Conservation (phyloP, 2,113 vertebrate species). For the Mesoclemmys tuberculata region DNA sequence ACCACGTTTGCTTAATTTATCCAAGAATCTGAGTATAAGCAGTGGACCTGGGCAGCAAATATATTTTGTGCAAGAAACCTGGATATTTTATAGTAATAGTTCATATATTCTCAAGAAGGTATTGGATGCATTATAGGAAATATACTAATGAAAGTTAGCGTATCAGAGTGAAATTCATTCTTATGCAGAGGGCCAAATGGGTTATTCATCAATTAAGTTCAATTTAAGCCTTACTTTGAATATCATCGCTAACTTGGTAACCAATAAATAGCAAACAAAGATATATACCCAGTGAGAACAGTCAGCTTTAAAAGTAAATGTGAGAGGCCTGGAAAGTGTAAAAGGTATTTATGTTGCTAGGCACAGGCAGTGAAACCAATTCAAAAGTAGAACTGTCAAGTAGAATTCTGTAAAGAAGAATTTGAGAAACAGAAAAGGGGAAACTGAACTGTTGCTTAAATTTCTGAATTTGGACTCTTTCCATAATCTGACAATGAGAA, state of each 20-base stretch:
- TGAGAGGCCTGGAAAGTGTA: constrained; percentile 67
- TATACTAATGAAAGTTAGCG: not conserved
- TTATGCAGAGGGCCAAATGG: not conserved
- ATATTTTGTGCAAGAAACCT: not conserved
- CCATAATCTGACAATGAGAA: constrained; percentile 56
- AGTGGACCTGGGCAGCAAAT: not conserved
- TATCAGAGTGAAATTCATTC: not conserved
- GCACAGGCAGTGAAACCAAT: constrained; percentile 61
- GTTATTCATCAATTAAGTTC: not conserved
- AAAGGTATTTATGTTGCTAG: constrained; percentile 60
- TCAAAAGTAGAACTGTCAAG: constrained; percentile 53
- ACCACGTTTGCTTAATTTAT: not conserved
- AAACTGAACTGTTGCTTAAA: constrained; percentile 65
- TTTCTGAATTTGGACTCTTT: constrained; percentile 51
- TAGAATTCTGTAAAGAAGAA: constrained; percentile 30
- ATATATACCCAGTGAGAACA: not conserved
- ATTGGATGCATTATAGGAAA: not conserved
- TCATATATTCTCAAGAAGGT: not conserved
- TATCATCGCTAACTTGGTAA: not conserved
- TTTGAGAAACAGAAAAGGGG: constrained; percentile 60
- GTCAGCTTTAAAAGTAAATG: constrained; percentile 18
- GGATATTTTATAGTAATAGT: not conserved
- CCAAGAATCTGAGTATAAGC: not conserved
- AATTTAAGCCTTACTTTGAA: not conserved
- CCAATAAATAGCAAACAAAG: constrained; percentile 60